These are phyloP conservation scores for Sialia sialis DNA, from an alignment of 2,113 vertebrate genomes.

Conservation along the genomic window DNA sequence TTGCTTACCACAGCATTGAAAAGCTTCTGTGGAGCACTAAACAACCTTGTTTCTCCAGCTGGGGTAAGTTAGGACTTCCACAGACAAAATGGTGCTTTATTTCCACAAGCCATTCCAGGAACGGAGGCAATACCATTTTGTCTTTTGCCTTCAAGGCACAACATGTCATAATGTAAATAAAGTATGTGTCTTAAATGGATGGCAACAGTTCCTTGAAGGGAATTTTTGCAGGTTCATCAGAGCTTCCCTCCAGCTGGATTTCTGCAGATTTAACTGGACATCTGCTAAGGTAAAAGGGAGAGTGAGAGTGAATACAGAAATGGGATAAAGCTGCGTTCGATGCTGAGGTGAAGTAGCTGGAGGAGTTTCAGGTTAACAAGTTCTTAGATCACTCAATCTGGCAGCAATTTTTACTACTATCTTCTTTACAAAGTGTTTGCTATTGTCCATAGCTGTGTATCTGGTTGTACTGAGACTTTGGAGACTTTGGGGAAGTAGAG, in stretches of 20 bases:
- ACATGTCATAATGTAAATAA: background rate
- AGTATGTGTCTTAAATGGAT: background rate
- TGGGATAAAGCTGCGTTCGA: background rate
- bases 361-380: background rate
- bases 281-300: background rate
- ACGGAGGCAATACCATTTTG: background rate
- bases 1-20: constrained; percentile 47
- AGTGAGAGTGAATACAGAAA: background rate
- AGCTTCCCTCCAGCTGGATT: background rate
- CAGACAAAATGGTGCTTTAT: background rate
- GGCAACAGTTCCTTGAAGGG: background rate
- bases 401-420: background rate
- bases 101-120: background rate
- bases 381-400: background rate
- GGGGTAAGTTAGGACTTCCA: background rate
- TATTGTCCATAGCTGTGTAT: background rate
- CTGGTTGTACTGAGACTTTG: background rate
- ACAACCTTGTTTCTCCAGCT: constrained; percentile 21
- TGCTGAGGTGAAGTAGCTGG: background rate
- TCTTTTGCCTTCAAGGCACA: background rate
- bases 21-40: constrained; percentile 7
- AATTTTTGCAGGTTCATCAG: background rate
- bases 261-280: background rate
- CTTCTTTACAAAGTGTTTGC: background rate
- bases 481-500: background rate